Evolutionary conservation across 2,888 invertebrate species (phyloP), one percentile per base, ranked within the genome.

Genomic region (Cheilosia vernalis): DNA sequence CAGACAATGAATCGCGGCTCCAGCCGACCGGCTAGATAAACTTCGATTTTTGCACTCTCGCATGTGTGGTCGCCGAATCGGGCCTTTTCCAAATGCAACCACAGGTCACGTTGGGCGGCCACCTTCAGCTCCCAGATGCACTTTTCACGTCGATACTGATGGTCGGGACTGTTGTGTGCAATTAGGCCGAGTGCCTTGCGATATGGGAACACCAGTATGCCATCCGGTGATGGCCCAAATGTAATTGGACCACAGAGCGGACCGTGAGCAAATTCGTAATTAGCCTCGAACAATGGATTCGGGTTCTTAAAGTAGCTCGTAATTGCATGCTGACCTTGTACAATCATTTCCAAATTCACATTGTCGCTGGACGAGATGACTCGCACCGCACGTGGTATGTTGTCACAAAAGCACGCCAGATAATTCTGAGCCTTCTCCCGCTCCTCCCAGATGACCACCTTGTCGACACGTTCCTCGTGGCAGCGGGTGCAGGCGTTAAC

Each of bases 191-290:
- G 93, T 0, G 97, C 96, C 91, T 97, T 97, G 90, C 96, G 95
- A 89, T 95, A 96, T 0, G 97, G 97, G 89, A 97, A 97, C 33
- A 96, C 95, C n/a, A 97, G 95, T 91, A 97, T 96, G 0, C 97
- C 97, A 88, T 97, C 97, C 1, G 96, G 95, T 0, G 95, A 94
- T 0, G 97, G 96, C 7, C 95, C 95, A 58, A 97, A 92, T 4
- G 96, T 94, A 0, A 97, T 95, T 0, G 97, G 97, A 0, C 97
- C 97, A 90, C 97, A 97, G 0, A 97, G 92, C 0, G 97, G 97
- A 1, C 97, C 97, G 88, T 98, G 97, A 1, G 97, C 96, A 89
- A 98, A 98, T 90, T 97, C 97, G 90, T 97, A 98, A 5, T 94
- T 94, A 0, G 97, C 98, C 91, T 97, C 96, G 90, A 98, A 97